Base-by-base conservation (phyloP, 2,113 vertebrate genomes). In the Uria aalge region DNA sequence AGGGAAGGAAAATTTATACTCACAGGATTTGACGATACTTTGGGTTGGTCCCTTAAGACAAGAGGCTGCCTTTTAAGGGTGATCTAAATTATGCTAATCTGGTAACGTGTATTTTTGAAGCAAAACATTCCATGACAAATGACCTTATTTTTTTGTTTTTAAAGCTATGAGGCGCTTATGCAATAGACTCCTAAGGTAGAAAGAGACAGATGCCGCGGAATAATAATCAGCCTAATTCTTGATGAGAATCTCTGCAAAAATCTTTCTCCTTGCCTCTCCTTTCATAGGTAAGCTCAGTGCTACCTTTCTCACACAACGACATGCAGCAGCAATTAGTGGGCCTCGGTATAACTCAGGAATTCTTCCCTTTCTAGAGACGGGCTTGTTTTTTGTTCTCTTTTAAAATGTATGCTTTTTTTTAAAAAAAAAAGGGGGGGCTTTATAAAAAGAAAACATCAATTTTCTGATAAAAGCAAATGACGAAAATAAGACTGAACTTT, bases 101-200 rank as follows among this genome's bases (percentile, higher is more conserved):
- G 20, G 72, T 74, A 97, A 95, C 85, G 89, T 96, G 97, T 80
- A 82, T 96, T 97, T 94, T 72, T 87, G 55, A 88, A 89, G 96
- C 71, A 94, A 97, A 96, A 96, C 83, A 96, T 92, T 95, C 94
- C 93, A 94, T 91, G 92, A 96, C 2, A 88, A 92, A 72, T 96
- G 87, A 96, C 95, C 96, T 97, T 97, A 93, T 97, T 97, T 92
- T 97, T 97, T 97, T 92, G 90, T 95, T 96, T 97, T 94, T 90
- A 94, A 97, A 95, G 82, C 90, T 81, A 63, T 82, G 88, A 95
- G 79, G 88, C 5, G 9, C 94, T 95, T 96, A 97, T 95, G 94
- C 89, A 96, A 97, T 92, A 96, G 83, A 87, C 56, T 96, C 85
- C 95, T 95, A 96, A 97, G 92, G 86, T 94, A 96, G 76, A 88